Percentiles rank a stretch among this genome's conserved stretches.
Conservation (phyloP, 1,140 invertebrate genomes). For the Nephila pilipes region DNA sequence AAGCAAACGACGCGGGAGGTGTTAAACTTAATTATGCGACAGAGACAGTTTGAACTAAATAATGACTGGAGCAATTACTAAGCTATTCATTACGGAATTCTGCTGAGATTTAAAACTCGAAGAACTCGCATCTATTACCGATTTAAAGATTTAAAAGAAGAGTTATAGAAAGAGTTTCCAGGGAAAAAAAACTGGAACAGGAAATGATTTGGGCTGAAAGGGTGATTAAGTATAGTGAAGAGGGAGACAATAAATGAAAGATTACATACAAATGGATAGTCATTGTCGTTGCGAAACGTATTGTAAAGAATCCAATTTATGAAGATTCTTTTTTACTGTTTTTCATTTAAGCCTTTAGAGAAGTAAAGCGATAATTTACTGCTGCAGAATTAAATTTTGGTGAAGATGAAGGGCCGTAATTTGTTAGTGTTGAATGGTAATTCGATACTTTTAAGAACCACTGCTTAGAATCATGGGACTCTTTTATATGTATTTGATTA, state of each 20-base stretch:
- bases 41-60: constrained; percentile 55
- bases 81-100: constrained; percentile 58
- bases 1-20: not conserved
- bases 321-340: constrained; percentile 18
- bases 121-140: constrained; percentile 59
- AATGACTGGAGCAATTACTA: constrained; percentile 68
- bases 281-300: constrained; percentile 62
- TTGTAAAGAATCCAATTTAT: constrained; percentile 66
- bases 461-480: not conserved
- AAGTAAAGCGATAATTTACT: constrained; percentile 1
- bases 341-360: constrained; percentile 11
- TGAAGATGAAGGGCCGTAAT: constrained; percentile 29
- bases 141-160: constrained; percentile 60
- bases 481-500: too few relatives aligned
- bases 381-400: constrained; percentile 23
- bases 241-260: constrained; percentile 61
- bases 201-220: constrained; percentile 54
- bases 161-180: not conserved
- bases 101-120: constrained; percentile 49
- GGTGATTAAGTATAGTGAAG: constrained; percentile 56
- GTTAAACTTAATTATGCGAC: constrained; percentile 65
- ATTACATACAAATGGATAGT: constrained; percentile 58
- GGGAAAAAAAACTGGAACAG: constrained; percentile 42
- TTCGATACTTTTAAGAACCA: constrained; percentile 35
- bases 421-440: constrained; percentile 32